Percentiles rank a stretch among this genome's conserved stretches.
Evolutionary conservation across 2,113 vertebrate species (phyloP).

Genomic region (Sturnira hondurensis): DNA sequence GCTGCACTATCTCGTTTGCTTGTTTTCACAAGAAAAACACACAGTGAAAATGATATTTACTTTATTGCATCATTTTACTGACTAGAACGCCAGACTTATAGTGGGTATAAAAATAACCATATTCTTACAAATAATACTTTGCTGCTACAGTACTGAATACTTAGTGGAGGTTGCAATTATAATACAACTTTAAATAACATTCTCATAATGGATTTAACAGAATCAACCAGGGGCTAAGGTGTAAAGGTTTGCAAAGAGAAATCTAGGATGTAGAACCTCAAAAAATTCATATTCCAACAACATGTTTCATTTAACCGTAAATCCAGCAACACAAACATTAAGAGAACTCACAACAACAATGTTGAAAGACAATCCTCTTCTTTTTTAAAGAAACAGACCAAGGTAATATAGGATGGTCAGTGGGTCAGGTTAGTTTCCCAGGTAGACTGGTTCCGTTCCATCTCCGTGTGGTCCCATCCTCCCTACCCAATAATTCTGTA

Average conservation of each 20-base stretch:
- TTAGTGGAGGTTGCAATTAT: constrained; percentile 81
- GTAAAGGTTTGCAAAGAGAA: constrained; percentile 66
- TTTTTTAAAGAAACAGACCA: constrained; percentile 1
- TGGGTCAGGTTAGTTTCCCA: not conserved
- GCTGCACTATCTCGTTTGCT: not conserved
- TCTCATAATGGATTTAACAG: constrained; percentile 65
- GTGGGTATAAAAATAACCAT: constrained; percentile 87
- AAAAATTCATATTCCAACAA: constrained; percentile 43
- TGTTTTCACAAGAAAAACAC: constrained; percentile 22
- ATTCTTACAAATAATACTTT: constrained; percentile 84
- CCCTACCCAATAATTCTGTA: not conserved
- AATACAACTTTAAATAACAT: constrained; percentile 85
- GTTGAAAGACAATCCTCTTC: not conserved
- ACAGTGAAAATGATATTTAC: constrained; percentile 68
- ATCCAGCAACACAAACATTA: constrained; percentile 48
- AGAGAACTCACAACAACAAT: constrained; percentile 20
- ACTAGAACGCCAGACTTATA: constrained; percentile 87
- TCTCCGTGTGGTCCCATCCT: not conserved
- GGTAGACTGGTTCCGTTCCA: not conserved
- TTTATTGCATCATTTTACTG: constrained; percentile 86
- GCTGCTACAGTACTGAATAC: constrained; percentile 84
- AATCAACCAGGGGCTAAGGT: constrained; percentile 67
- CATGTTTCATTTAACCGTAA: constrained; percentile 59
- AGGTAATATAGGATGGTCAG: not conserved
- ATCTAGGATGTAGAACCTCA: constrained; percentile 54